Conservation (phyloP, 2,888 invertebrate genomes). For the Microplitis deprimator region DNA sequence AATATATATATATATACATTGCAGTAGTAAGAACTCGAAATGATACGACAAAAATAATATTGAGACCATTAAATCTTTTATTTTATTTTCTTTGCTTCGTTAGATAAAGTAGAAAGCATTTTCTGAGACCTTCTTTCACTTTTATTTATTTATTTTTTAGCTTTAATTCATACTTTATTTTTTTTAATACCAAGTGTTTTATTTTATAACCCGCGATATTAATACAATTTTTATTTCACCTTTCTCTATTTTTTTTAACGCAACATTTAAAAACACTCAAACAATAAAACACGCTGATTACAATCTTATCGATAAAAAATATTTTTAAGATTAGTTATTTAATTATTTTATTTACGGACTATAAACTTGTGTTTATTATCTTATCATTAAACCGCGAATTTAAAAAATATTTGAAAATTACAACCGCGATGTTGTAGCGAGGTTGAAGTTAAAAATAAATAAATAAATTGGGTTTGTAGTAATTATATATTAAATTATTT, state of each 20-base stretch:
- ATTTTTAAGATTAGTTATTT: constrained; percentile 41
- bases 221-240: constrained; percentile 35
- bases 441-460: constrained; percentile 30
- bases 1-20: neutral
- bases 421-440: neutral
- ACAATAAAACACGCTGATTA: neutral
- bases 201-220: constrained; percentile 32
- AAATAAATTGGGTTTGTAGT: constrained; percentile 37
- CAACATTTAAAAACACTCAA: constrained; percentile 35
- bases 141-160: neutral
- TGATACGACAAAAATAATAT: constrained; percentile 1
- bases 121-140: constrained; percentile 10
- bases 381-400: neutral
- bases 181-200: constrained; percentile 3
- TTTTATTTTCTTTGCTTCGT: neutral
- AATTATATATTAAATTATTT: constrained; percentile 12
- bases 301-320: neutral
- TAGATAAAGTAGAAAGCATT: constrained; percentile 1
- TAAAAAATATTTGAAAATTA: no score
- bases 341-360: no score
- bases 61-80: constrained; percentile 1
- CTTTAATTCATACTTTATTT: no score
- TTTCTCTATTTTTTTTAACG: constrained; percentile 22
- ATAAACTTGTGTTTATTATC: neutral
- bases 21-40: neutral